Evolutionary conservation across 2,888 invertebrate species (phyloP), one percentile per base, ranked within the genome.

Genomic region (Drosophila birchii): DNA sequence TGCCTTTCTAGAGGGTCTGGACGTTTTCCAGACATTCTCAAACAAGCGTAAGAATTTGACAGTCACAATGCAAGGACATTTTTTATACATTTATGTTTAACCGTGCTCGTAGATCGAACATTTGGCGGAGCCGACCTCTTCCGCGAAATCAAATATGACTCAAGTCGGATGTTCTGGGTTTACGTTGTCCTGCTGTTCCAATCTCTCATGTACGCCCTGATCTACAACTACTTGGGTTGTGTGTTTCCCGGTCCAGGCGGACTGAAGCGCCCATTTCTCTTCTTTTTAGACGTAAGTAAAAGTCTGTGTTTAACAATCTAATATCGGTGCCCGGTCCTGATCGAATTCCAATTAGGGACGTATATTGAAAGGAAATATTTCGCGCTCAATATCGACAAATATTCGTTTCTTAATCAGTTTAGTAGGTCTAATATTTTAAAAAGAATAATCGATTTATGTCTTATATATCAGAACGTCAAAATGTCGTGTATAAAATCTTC

Each of bases 211-310:
- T 92, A 93, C 68, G 85, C 84, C 1, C 6, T 89, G 26, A 71
- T 92, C 0, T 93, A 92, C 76, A 89, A 88, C 49, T 92, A 92
- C 54, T 77, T 92, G 32, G 83, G 88, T 1, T 85, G 88, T 60
- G 80, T 92, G 32, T 91, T 92, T 75, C 96, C 96, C 0, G 96
- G 96, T 5, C 93, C 94, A 29, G 95, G 94, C 81, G 96, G 96
- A 0, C 94, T 95, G 4, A 94, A 95, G 5, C 93, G 94, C 76
- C 94, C 95, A 0, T 95, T 94, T 93, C 93, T 94, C 80, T 96
- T 96, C 90, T 92, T 94, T 4, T 93, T 94, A 47, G 92, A 93
- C 92, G 96, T 96, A 91, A 76, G 59, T 77, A 16, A 6, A 0
- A 16, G 0, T 11, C 1, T 43, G 11, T 6, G 20, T 20, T 20